phyloP scores from a whole-genome alignment of 2,113 vertebrate genomes.

The Mus spicilegus region DNA sequence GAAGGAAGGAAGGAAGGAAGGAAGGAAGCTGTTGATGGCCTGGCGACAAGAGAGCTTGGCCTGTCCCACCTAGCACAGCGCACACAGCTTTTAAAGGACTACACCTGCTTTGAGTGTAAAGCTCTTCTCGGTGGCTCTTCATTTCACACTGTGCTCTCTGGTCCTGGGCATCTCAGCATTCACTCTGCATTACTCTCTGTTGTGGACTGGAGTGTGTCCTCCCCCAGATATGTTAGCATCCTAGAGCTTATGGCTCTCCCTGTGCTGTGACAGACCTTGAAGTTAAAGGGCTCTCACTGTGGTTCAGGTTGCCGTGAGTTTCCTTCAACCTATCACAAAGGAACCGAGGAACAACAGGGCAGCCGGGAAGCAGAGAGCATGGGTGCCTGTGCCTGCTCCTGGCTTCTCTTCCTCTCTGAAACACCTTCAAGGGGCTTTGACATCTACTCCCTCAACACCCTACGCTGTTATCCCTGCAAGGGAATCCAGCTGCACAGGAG shows the following conservation, averaged over 20 bases:
- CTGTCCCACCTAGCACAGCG: not conserved
- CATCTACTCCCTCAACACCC: not conserved
- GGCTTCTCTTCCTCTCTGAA: not conserved
- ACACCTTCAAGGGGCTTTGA: not conserved
- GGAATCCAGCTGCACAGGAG: not conserved
- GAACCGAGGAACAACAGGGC: not conserved
- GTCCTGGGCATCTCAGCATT: not conserved
- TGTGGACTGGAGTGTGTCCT: not conserved
- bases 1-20: fast-evolving
- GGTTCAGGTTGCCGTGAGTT: not conserved
- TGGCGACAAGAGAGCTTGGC: not conserved
- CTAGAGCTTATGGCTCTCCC: not conserved
- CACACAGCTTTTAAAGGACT: fast-evolving
- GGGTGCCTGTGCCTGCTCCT: not conserved
- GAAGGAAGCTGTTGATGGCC: fast-evolving
- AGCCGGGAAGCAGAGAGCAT: not conserved
- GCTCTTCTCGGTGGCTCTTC: not conserved
- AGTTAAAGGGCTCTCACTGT: not conserved
- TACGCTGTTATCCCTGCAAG: not conserved
- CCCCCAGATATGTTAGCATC: not conserved
- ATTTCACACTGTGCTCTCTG: not conserved
- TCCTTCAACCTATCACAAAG: not conserved
- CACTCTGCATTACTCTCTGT: fast-evolving
- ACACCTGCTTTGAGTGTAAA: fast-evolving
- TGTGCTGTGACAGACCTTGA: not conserved